Conservation (phyloP, 30 jellyfish, hydroid and myxozoan species). For the Hydractinia symbiolongicarpus region DNA sequence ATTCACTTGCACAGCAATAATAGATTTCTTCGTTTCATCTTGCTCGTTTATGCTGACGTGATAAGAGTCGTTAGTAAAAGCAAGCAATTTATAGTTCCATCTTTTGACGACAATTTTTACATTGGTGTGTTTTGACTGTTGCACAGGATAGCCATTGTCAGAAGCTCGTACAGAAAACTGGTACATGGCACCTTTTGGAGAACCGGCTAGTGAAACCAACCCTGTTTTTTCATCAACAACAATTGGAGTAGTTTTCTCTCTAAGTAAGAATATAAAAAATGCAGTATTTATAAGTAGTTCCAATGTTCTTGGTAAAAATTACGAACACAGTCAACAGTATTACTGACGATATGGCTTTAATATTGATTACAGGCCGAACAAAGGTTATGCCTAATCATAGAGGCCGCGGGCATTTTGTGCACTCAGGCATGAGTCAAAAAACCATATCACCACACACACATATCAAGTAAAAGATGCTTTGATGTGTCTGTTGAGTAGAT, state of each 20-base stretch:
- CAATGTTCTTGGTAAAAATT: background rate
- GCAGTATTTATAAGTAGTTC: background rate
- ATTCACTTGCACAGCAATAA: constrained; percentile 33
- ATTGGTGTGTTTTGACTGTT: constrained; percentile 45
- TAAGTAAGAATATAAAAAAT: constrained; percentile 7
- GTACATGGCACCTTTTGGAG: constrained; percentile 72
- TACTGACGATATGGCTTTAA: too few species aligned
- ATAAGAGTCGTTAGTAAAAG: constrained; percentile 30
- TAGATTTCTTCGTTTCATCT: constrained; percentile 36
- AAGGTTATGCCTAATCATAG: too few species aligned
- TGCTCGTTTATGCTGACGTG: constrained; percentile 53
- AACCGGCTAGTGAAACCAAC: constrained; percentile 51
- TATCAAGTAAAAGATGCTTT: too few species aligned
- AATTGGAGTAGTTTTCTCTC: constrained; percentile 54
- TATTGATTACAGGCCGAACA: too few species aligned
- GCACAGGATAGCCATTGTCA: constrained; percentile 96
- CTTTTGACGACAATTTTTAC: constrained; percentile 57
- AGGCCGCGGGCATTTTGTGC: too few species aligned
- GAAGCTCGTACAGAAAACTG: constrained; percentile 74
- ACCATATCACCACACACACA: too few species aligned
- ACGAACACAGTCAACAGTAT: background rate
- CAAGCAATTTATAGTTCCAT: constrained; percentile 29
- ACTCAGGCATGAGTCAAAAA: too few species aligned
- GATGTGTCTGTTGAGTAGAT: too few species aligned
- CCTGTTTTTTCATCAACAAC: constrained; percentile 65